Base-by-base conservation (phyloP, 2,888 invertebrate species). In the Orthosia gracilis region DNA sequence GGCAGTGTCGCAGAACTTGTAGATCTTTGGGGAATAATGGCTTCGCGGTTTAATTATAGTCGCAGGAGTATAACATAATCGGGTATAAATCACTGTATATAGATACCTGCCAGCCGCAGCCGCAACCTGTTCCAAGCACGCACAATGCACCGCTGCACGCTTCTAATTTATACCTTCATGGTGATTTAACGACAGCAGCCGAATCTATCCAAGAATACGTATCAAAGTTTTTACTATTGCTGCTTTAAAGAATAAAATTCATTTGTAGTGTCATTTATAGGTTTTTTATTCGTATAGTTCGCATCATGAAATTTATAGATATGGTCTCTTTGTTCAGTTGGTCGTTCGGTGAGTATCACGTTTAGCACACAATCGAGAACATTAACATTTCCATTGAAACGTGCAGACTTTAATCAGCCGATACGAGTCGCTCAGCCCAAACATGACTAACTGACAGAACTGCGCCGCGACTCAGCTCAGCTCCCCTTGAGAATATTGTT, bases 81-180 rank as follows among this genome's bases (percentile, higher is more conserved):
- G 95, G 89, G 85, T 91, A 95, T 96, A 96, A 96, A 96, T 96
- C 95, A 95, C 89, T 85, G 82, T 89, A 91, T 93, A 95, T 94
- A 94, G 94, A 96, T 94, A 96, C 94, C 95, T 96, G 96, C 92
- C 96, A 94, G 88, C 85, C 93, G 88, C 95, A 96, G 88, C 85
- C 93, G 88, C 95, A 96, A 95, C 96, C 96, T 97, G 97, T 97
- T 96, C 97, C 93, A 91, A 94, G 94, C 94, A 91, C 93, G 89
- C 92, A 94, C 93, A 94, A 94, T 92, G 92, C 91, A 84, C 89
- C 89, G 90, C 89, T 85, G 85, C 73, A 92, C 89, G 83, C 88
- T 88, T 86, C 91, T 95, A 95, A 96, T 96, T 96, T 96, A 96
- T 96, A 94, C 90, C 94, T 94, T 96, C 96, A 96, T 94, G 96